These are phyloP conservation scores for Papilio aristodemus DNA, from an alignment of 1,140 invertebrate species.

Conservation along the genomic window DNA sequence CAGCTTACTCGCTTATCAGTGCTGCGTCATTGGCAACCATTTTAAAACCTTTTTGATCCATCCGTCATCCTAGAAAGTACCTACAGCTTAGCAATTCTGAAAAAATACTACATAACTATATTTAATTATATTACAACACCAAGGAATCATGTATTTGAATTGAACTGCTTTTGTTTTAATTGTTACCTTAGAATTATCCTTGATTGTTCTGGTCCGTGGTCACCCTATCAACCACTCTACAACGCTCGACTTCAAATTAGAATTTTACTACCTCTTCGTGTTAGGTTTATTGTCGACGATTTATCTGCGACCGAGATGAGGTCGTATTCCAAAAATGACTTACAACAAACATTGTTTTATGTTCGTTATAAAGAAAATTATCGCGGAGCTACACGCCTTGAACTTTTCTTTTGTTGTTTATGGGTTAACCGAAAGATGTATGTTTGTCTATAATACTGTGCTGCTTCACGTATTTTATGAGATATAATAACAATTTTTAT, in stretches of 20 bases:
- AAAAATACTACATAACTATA: too few relatives aligned
- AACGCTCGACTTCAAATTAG: slow-evolving; percentile 64
- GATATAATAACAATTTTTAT: slow-evolving; percentile 6
- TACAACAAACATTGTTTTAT: slow-evolving; percentile 75
- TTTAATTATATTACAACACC: too few relatives aligned
- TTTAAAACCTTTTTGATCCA: too few relatives aligned
- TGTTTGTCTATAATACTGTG: slow-evolving; percentile 37
- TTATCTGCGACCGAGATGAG: slow-evolving; percentile 76
- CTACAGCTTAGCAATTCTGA: too few relatives aligned
- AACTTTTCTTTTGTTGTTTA: slow-evolving; percentile 18
- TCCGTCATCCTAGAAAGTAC: too few relatives aligned
- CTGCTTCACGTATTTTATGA: slow-evolving; percentile 25
- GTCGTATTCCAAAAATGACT: slow-evolving; percentile 76
- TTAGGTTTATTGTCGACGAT: slow-evolving; percentile 77
- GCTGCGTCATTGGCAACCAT: too few relatives aligned
- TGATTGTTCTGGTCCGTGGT: neutral
- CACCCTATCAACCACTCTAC: slow-evolving; percentile 31
- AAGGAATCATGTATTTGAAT: too few relatives aligned
- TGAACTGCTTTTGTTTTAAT: neutral
- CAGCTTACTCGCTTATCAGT: too few relatives aligned
- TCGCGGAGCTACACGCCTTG: slow-evolving; percentile 29
- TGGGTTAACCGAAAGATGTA: slow-evolving; percentile 35
- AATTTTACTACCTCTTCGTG: slow-evolving; percentile 79
- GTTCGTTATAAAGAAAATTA: slow-evolving; percentile 61
- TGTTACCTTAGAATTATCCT: neutral